Conservation (phyloP, 2,888 invertebrate genomes). For the Tinea pellionella region DNA sequence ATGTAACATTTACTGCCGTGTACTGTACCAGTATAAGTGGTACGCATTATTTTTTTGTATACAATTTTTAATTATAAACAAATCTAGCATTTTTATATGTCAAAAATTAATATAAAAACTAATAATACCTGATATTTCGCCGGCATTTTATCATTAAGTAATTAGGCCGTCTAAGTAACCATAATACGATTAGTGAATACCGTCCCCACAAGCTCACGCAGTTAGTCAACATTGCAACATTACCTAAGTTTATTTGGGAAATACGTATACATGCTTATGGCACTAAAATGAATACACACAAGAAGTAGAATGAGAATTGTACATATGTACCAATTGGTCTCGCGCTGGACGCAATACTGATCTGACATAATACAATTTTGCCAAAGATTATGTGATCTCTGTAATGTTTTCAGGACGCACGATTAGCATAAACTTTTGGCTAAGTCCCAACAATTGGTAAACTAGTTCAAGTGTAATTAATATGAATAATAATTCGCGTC, state of each 20-base stretch:
- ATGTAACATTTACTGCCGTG: too few species aligned
- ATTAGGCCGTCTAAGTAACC: too few species aligned
- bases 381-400: slow-evolving; percentile 33
- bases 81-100: too few species aligned
- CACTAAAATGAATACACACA: neutral
- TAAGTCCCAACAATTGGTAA: slow-evolving; percentile 27
- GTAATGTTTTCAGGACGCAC: slow-evolving; percentile 51
- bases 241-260: neutral
- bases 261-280: neutral
- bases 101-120: too few species aligned
- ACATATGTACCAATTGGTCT: neutral
- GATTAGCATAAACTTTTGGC: slow-evolving; percentile 51
- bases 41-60: too few species aligned
- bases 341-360: slow-evolving; percentile 31
- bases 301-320: neutral
- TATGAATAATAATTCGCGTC: slow-evolving; percentile 7
- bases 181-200: too few species aligned
- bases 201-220: neutral
- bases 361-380: slow-evolving; percentile 34
- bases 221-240: neutral
- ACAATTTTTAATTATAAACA: too few species aligned
- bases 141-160: too few species aligned
- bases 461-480: slow-evolving; percentile 30
- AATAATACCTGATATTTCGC: too few species aligned
- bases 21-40: too few species aligned